Percentiles rank a stretch among this genome's conserved stretches.
These are phyloP conservation scores for Passer montanus DNA, from an alignment of 2,113 vertebrate species.

Conservation along the genomic window DNA sequence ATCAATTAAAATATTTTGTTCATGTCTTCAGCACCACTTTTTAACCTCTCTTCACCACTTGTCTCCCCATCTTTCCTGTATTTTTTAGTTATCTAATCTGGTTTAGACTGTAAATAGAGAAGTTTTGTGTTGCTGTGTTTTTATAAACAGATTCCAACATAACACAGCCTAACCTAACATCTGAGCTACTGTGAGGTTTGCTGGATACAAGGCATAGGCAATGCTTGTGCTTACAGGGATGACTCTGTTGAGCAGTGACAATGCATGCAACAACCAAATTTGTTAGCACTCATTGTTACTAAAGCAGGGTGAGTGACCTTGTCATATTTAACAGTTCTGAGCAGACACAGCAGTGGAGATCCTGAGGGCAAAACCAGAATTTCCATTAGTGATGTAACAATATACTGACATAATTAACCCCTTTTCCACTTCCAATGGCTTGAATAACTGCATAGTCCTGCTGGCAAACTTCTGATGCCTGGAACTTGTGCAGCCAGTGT, in stretches of 20 bases:
- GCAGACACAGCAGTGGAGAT: slow-evolving; percentile 46
- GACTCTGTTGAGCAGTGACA: slow-evolving; percentile 58
- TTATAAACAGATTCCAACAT: neutral
- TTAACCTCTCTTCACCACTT: neutral
- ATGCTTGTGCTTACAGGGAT: slow-evolving; percentile 10
- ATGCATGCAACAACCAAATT: slow-evolving; percentile 38
- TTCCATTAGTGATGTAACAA: slow-evolving; percentile 71
- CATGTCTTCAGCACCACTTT: slow-evolving; percentile 12
- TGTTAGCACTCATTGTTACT: slow-evolving; percentile 64
- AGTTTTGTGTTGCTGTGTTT: neutral
- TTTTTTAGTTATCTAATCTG: neutral
- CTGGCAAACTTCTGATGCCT: slow-evolving; percentile 18
- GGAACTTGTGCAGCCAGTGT: slow-evolving; percentile 50
- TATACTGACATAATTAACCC: slow-evolving; percentile 63
- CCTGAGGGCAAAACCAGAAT: slow-evolving; percentile 66
- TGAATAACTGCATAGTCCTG: slow-evolving; percentile 33
- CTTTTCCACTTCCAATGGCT: slow-evolving; percentile 27
- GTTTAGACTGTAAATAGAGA: neutral
- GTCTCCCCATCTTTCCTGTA: neutral
- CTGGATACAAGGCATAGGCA: neutral
- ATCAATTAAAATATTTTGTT: neutral
- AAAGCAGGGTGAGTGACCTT: slow-evolving; percentile 65
- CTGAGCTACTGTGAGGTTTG: slow-evolving; percentile 9
- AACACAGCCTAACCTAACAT: neutral
- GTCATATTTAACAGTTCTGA: slow-evolving; percentile 64